These are phyloP conservation scores for Heterotis niloticus DNA, from an alignment of 2,113 vertebrate species.

Conservation along the genomic window DNA sequence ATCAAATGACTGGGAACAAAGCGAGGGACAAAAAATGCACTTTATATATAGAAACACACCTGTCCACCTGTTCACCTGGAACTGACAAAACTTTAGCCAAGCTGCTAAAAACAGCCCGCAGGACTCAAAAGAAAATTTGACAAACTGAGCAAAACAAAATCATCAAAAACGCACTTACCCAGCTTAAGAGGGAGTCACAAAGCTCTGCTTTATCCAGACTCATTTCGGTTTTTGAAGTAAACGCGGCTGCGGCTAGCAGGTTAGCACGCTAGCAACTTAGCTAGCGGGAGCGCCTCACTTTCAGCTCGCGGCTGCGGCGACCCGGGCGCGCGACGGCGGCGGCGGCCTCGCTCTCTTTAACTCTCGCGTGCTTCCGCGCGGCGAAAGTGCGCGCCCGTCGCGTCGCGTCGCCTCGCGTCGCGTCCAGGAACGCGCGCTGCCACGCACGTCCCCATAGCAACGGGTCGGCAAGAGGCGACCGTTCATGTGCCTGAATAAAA, in stretches of 20 bases:
- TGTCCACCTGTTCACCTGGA: conserved; percentile 7
- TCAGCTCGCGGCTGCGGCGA: background rate
- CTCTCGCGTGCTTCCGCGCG: conserved; percentile 28
- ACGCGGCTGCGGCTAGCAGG: background rate
- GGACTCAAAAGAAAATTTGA: background rate
- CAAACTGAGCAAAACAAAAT: background rate
- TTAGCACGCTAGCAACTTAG: background rate
- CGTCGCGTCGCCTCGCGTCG: no score
- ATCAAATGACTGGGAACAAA: no score
- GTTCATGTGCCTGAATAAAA: conserved; percentile 16
- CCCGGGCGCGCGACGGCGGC: conserved; percentile 6
- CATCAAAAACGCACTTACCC: conserved; percentile 64
- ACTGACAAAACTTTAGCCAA: background rate
- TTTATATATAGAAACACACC: no score
- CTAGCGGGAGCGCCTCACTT: background rate
- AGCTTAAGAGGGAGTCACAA: conserved; percentile 75
- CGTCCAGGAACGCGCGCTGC: background rate
- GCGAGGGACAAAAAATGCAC: no score
- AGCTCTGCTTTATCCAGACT: conserved; percentile 69
- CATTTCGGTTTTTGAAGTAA: conserved; percentile 52
- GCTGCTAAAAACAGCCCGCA: background rate
- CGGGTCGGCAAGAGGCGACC: background rate
- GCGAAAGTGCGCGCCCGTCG: background rate
- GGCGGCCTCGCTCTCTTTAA: conserved; percentile 17
- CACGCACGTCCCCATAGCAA: conserved; percentile 11